Base-by-base conservation (phyloP, 2,888 invertebrate genomes). In the Plebejus argus region DNA sequence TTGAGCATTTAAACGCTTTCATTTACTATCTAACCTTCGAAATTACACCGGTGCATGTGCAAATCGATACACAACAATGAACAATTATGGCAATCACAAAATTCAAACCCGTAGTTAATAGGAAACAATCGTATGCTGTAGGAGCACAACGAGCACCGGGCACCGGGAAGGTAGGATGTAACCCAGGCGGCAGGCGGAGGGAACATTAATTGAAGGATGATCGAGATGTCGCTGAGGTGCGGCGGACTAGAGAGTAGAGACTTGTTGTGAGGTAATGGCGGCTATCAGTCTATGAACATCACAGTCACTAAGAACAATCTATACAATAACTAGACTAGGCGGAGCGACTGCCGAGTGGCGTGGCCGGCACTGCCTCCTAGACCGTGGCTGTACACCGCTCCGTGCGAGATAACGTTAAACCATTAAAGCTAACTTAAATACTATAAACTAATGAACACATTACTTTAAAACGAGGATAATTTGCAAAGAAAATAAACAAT, bases 261-360 rank as follows among this genome's bases (percentile, higher is more conserved):
- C 83, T 88, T 89, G 90, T 88, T 91, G 93, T 92, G 94, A 94
- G 94, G 94, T 94, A 94, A 93, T 91, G 90, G 92, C 89, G 93
- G 94, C 91, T 93, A 91, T 95, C 95, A 95, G 95, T 95, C 95
- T 95, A 95, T 94, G 92, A 95, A 95, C 95, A 95, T 95, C 95
- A 95, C 95, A 95, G 95, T 95, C 95, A 95, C 95, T 95, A 91
- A 93, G 90, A 92, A 91, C 90, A 90, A 91, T 93, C 93, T 94
- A 93, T 93, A 94, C 93, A 91, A 90, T 90, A 91, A 91, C 91
- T 90, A 89, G 88, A 89, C 88, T 87, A 87, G 88, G 89, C 87
- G 88, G 88, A 88, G 74, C 86, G 85, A 84, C 85, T 85, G 86
- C 80, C 70, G 58, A 84, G 88, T 87, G 86, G 83, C 84, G 85